Base-by-base conservation (phyloP, 2,113 vertebrate genomes). In the Nanorana parkeri region DNA sequence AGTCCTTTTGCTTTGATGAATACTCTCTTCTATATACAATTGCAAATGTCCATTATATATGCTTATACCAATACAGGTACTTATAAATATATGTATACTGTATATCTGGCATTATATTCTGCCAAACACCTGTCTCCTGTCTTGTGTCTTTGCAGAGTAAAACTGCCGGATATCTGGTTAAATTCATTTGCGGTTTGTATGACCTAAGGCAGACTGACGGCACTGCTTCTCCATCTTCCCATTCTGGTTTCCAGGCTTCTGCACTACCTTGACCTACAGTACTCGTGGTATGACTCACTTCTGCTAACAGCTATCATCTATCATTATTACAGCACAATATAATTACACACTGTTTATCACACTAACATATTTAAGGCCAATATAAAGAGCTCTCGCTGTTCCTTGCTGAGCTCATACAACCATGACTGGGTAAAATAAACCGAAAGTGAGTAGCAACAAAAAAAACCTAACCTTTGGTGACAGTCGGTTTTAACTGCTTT, bases 321-420 rank as follows among this genome's bases (percentile, higher is more conserved):
- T 72, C 69, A 55, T 24, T 72, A 20, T 72, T 55, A 72, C 8
- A 3, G 51, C 19, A 29, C 69, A 72, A 72, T 72, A 52, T 23
- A 56, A 72, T 72, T 72, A 72, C 26, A 15, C 69, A 24, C 23
- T 71, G 68, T 71, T 71, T 71, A 71, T 71, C 24, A 20, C 68
- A 71, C 68, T 71, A 54, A 71, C 19, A 71, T 26, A 19, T 71
- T 71, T 54, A 71, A 26, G 47, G 21, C 23, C 8, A 20, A 17
- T 51, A 47, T 13, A 20, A 28, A 19, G 21, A 54, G 17, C 10
- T 26, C 47, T 26, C 11, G n/a, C 15, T 26, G n/a, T 26, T 71
- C 21, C 15, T 71, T 54, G 47, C 52, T 24, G 54, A 71, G 21
- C 68, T 8, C 24, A 23, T 54, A 71, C 15, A 64, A 26, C 61